Evolutionary conservation across 2,888 invertebrate genomes (phyloP), one percentile per base, ranked within the genome.

Genomic region (Ischnus inquisitorius): DNA sequence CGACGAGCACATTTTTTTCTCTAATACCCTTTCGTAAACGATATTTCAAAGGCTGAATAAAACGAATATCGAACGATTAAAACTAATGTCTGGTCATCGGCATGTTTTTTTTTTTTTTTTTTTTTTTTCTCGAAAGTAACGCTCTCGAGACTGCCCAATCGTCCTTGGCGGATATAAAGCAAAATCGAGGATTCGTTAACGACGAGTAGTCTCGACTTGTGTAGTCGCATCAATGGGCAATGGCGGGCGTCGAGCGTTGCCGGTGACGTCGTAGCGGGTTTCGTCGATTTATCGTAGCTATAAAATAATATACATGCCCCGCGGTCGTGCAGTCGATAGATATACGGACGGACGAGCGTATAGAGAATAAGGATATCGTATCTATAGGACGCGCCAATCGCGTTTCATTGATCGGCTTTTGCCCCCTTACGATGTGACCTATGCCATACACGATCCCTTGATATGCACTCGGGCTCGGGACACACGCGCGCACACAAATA

Each of bases 161-260:
- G 6, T n/a, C n/a, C 14, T 28, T 60, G 6, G 0, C 60, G 60
- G 25, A n/a, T 6, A 14, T 28, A 28, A 14, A 28, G 14, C 5
- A 60, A 28, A 25, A 60, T 60, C 28, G 10, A 54, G 54, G 54
- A 54, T 22, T 54, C 22, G 54, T 54, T 22, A 16, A 10, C 54
- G 3, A 12, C 22, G 19, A 54, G 54, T 28, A 60, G 25, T 60
- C 5, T 25, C 25, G n/a, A 22, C 12, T 19, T 62, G 25, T 60
- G 41, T 64, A 77, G 72, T 83, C 76, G 86, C 86, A 90, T 90
- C 90, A 90, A 90, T 90, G 90, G 88, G 87, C 89, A 90, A 90
- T 91, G 90, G 90, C 90, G 90, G 90, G 87, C 88, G 87, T 64
- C 39, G 57, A 64, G 67, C 48, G 48, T 34, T 51, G 57, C 57